Conservation (phyloP, 2,888 invertebrate genomes). For the Operophtera brumata region DNA sequence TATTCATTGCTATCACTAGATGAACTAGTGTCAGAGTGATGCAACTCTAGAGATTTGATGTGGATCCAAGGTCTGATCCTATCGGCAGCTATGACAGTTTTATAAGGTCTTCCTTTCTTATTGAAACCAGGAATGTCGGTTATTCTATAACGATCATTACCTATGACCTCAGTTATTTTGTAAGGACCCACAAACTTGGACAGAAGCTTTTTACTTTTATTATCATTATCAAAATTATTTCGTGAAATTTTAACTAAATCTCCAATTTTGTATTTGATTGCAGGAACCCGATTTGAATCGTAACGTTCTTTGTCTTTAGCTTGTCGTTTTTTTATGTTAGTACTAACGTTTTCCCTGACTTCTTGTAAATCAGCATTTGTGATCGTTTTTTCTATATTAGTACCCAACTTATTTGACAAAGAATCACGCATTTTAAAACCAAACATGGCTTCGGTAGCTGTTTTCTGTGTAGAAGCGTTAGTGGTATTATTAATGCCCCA, state of each 20-base stretch:
- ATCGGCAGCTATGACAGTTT: constrained; percentile 25
- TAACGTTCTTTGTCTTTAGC: background rate
- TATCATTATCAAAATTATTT: constrained; percentile 25
- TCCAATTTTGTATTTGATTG: background rate
- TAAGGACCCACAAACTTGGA: constrained; percentile 32
- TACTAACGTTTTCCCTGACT: background rate
- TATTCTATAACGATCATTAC: constrained; percentile 29
- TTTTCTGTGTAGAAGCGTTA: constrained; percentile 9
- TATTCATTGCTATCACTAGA: background rate
- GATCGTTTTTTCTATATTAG: too few relatives aligned
- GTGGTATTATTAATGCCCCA: constrained; percentile 24
- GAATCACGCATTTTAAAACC: background rate
- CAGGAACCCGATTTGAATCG: background rate
- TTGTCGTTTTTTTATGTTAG: background rate
- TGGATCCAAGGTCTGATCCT: constrained; percentile 29
- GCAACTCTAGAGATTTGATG: constrained; percentile 14
- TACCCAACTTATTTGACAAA: too few relatives aligned
- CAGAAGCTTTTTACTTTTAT: constrained; percentile 29
- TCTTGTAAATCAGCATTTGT: too few relatives aligned
- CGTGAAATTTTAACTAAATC: constrained; percentile 29
- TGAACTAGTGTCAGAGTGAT: background rate
- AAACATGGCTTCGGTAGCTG: constrained; percentile 19
- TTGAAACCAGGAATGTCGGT: constrained; percentile 24
- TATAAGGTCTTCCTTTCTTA: constrained; percentile 11
- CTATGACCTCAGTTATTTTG: constrained; percentile 22